Percentiles rank a stretch among this genome's conserved stretches.
phyloP scores from a whole-genome alignment of 2,113 vertebrate species.

The Rhinopomastus cyanomelas region DNA sequence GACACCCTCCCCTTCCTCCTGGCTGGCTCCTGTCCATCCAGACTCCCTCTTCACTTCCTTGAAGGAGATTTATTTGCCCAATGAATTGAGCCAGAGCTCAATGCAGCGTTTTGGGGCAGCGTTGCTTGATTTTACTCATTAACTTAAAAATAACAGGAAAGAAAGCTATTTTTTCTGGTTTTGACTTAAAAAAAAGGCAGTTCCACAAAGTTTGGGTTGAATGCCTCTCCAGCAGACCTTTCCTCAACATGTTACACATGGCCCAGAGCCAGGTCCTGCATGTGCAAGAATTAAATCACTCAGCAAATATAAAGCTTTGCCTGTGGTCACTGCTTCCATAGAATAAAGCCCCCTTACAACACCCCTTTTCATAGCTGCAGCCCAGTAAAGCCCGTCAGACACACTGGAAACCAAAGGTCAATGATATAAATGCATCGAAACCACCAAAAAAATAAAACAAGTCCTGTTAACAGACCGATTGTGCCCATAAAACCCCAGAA shows the following conservation, averaged over 20 bases:
- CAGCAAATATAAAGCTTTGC: slow-evolving; percentile 73
- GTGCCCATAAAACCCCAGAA: slow-evolving; percentile 58
- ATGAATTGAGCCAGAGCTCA: neutral
- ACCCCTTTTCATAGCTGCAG: slow-evolving; percentile 67
- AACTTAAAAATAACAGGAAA: slow-evolving; percentile 61
- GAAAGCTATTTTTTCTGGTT: neutral
- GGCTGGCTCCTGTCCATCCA: neutral
- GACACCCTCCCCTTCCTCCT: neutral
- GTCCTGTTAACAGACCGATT: slow-evolving; percentile 64
- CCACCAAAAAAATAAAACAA: slow-evolving; percentile 13
- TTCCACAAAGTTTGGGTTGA: slow-evolving; percentile 43
- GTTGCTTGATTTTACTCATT: neutral
- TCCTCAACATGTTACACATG: slow-evolving; percentile 64
- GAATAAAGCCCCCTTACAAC: slow-evolving; percentile 73
- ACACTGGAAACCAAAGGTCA: slow-evolving; percentile 77
- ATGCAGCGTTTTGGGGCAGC: neutral
- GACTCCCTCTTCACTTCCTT: neutral
- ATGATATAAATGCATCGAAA: slow-evolving; percentile 66
- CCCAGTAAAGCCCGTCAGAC: slow-evolving; percentile 60
- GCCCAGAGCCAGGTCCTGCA: slow-evolving; percentile 58
- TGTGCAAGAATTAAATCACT: slow-evolving; percentile 75
- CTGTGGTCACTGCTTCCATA: slow-evolving; percentile 72
- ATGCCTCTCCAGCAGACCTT: slow-evolving; percentile 47
- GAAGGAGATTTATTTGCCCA: neutral
- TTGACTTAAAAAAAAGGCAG: neutral